phyloP scores from a whole-genome alignment of 2,888 invertebrate genomes.

The Horisme vitalbata region DNA sequence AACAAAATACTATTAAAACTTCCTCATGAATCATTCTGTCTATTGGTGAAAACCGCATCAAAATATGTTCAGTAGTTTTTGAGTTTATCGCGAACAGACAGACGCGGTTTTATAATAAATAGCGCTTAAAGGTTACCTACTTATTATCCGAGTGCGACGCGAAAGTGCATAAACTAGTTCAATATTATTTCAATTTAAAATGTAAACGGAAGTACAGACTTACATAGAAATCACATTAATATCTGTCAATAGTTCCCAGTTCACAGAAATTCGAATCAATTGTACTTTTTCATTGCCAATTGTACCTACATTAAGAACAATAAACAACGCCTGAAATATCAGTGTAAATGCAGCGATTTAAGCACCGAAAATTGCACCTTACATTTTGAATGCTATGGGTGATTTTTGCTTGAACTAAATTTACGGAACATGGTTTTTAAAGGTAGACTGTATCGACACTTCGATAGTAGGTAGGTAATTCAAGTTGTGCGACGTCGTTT shows the following conservation, averaged over 20 bases:
- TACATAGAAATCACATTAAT: constrained; percentile 8
- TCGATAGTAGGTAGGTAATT: neutral
- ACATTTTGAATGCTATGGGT: neutral
- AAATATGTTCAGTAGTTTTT: too few species aligned
- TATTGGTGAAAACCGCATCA: too few species aligned
- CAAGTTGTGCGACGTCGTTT: neutral
- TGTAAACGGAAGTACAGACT: too few species aligned
- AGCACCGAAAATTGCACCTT: neutral
- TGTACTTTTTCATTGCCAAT: constrained; percentile 6
- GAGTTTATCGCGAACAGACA: too few species aligned
- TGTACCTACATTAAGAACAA: too few species aligned
- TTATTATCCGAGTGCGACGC: too few species aligned
- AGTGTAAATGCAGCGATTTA: neutral
- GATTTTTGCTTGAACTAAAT: neutral
- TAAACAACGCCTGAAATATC: neutral
- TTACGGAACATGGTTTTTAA: neutral
- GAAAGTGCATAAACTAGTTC: too few species aligned
- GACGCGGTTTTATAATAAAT: too few species aligned
- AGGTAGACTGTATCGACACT: neutral
- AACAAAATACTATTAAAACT: too few species aligned
- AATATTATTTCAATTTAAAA: too few species aligned
- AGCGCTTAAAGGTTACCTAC: too few species aligned
- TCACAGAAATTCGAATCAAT: constrained; percentile 15
- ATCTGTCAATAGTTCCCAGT: neutral
- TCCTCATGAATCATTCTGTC: too few species aligned